Percentiles rank a stretch among this genome's conserved stretches.
Conservation (phyloP, 2,113 vertebrate genomes). For the Eira barbara region DNA sequence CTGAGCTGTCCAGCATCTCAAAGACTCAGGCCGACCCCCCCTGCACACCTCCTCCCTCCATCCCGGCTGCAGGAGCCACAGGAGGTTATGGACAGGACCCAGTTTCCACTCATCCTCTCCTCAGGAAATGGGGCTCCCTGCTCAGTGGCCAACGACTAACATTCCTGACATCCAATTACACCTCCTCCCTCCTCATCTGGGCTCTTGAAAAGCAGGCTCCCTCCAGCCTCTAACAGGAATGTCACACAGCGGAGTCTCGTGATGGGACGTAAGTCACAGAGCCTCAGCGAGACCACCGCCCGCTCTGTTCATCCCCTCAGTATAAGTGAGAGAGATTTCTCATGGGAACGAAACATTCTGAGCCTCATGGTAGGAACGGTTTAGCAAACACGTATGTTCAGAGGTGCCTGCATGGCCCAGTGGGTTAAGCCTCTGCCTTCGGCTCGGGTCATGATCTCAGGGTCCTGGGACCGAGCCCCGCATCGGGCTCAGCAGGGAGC, state of each 20-base stretch:
- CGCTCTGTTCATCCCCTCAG: neutral
- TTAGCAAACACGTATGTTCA: neutral
- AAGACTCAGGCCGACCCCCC: neutral
- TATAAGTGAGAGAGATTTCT: neutral
- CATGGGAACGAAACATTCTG: neutral
- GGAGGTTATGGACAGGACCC: neutral
- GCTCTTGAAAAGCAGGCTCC: neutral
- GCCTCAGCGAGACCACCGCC: fast-evolving
- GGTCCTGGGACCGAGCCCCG: too few relatives aligned
- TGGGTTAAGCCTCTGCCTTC: too few relatives aligned
- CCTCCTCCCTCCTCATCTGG: too few relatives aligned
- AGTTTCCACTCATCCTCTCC: neutral
- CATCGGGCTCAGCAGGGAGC: too few relatives aligned
- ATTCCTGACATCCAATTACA: neutral
- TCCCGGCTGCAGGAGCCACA: neutral
- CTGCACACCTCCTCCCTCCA: neutral
- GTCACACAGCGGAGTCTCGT: neutral
- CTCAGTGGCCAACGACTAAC: fast-evolving
- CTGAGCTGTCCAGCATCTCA: neutral
- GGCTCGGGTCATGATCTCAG: too few relatives aligned
- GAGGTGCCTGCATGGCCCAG: neutral
- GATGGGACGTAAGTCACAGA: fast-evolving
- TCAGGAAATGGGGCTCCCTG: neutral
- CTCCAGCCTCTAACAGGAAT: neutral
- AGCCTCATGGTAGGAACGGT: neutral